Base-by-base conservation (phyloP, 2,797 vertebrate genomes). In the Taeniopygia guttata region DNA sequence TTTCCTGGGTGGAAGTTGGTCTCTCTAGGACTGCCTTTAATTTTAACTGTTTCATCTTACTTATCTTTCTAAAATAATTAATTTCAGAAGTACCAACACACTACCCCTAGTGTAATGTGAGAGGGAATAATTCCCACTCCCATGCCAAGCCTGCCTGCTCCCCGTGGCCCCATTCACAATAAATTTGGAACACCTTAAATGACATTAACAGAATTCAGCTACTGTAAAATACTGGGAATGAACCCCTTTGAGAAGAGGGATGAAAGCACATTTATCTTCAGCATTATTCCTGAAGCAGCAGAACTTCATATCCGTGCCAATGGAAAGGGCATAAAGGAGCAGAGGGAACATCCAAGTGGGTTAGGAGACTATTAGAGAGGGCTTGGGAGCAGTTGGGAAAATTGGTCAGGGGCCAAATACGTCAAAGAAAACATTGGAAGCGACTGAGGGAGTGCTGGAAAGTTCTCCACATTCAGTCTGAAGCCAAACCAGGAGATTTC, bases 371-470 rank as follows among this genome's bases (percentile, higher is more conserved):
- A 91, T 91, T 84, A 93, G 55, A 91, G 75, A 89, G 89, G 79
- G 80, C 87, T 94, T 87, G 94, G 85, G 94, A 97, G 76, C 92
- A 95, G 83, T 95, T 94, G 89, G 87, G 74, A 91, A 95, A 96
- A 86, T 86, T 96, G 95, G 79, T 76, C 67, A 91, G 56, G 23
- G 38, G 91, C 96, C 95, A 96, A 95, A 86, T 84, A 93, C 76
- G 66, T 93, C 84, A 91, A 67, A 73, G 82, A 90, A 96, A 96
- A 92, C 79, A 88, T 11, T 93, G 82, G 79, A 96, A 86, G 52
- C 55, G 11, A 82, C 85, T 13, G 1, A 36, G 73, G 74, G 87
- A 92, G 70, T 32, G 38, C 67, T 96, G 89, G 58, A 93, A 87
- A 91, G 30, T 77, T 91, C 90, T 92, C 68, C 68, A 80, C 43